Percentiles rank a stretch among this genome's conserved stretches.
Conservation (phyloP, 2,888 invertebrate species). For the Tachystola acroxantha region DNA sequence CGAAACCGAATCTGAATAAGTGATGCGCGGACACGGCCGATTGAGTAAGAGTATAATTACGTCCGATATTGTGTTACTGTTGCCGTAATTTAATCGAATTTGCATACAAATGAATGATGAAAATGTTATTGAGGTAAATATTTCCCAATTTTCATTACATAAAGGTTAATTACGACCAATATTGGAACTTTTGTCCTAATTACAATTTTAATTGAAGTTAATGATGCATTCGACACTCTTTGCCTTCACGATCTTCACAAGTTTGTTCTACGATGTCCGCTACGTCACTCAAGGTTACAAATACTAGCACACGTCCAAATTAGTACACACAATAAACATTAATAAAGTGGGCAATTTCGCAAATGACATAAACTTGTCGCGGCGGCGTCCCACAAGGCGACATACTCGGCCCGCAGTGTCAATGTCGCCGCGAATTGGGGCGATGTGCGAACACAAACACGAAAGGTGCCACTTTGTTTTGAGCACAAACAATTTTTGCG, state of each 20-base stretch:
- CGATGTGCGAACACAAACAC: conserved; percentile 8
- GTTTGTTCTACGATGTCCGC: conserved; percentile 15
- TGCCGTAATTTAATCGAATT: background rate
- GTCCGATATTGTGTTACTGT: background rate
- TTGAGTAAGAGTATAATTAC: conserved; percentile 16
- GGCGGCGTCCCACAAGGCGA: conserved; percentile 25
- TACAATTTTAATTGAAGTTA: background rate
- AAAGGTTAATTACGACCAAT: background rate
- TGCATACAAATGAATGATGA: background rate
- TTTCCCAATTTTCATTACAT: background rate
- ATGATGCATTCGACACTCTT: background rate
- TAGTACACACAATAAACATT: conserved; percentile 28
- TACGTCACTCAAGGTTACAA: conserved; percentile 28
- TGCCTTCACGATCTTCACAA: background rate
- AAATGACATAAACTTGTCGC: conserved; percentile 10
- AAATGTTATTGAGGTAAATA: background rate
- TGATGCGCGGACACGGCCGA: conserved; percentile 19
- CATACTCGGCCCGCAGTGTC: conserved; percentile 35
- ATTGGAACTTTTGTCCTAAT: background rate
- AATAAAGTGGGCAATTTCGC: conserved; percentile 28
- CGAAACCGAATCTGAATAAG: conserved; percentile 35
- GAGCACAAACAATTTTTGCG: background rate
- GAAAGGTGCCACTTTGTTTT: background rate
- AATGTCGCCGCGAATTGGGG: conserved; percentile 31
- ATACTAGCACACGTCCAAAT: conserved; percentile 35